These are phyloP conservation scores for Omphaloscelis lunosa DNA, from an alignment of 2,888 invertebrate genomes.

Conservation along the genomic window DNA sequence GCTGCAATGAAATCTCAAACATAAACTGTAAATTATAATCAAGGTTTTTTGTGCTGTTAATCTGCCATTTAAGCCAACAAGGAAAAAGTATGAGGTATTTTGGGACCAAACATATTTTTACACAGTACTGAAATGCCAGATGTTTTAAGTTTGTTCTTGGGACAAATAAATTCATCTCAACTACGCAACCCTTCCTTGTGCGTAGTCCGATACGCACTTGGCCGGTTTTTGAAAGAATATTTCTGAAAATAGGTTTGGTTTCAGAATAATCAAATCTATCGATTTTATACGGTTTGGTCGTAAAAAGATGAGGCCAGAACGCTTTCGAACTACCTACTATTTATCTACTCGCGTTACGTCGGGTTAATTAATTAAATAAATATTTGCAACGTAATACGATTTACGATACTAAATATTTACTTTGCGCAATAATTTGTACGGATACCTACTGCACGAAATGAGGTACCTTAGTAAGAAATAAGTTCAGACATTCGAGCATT, in stretches of 20 bases:
- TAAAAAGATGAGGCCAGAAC: no score
- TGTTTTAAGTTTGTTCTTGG: no score
- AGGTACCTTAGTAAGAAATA: neutral
- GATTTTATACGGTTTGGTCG: no score
- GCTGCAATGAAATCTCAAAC: neutral
- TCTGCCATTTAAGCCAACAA: neutral
- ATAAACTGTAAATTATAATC: neutral
- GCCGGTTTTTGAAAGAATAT: no score
- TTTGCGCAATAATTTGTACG: no score
- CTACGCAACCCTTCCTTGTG: no score
- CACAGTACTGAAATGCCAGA: no score
- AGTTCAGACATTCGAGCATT: neutral
- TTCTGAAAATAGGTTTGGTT: no score
- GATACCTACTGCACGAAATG: neutral
- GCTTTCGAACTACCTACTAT: no score
- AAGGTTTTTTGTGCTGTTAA: neutral
- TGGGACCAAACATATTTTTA: neutral
- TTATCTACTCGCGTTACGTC: neutral
- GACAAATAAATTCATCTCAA: no score
- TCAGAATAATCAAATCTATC: no score
- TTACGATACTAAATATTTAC: neutral
- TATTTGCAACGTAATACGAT: neutral
- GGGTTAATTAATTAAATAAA: neutral
- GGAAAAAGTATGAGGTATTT: neutral
- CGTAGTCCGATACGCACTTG: no score